These are phyloP conservation scores for Styela plicata DNA, from an alignment of 23 tunicate genomes.

Conservation along the genomic window DNA sequence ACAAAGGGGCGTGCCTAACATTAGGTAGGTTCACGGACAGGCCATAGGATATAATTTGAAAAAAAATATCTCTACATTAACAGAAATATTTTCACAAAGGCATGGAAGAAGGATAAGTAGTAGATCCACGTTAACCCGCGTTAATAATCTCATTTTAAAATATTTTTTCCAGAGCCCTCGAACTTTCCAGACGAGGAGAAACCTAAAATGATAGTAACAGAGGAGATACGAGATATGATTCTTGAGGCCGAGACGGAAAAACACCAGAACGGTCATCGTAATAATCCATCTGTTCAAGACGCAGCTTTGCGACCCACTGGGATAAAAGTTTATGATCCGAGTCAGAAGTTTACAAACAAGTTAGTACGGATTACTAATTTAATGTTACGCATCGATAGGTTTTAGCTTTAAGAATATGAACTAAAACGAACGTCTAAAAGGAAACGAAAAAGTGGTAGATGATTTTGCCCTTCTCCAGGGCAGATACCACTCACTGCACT, in stretches of 20 bases:
- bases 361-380: too few relatives aligned
- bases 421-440: too few relatives aligned
- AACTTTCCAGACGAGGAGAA: neutral
- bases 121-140: too few relatives aligned
- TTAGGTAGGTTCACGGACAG: too few relatives aligned
- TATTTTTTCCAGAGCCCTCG: neutral
- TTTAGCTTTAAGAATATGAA: too few relatives aligned
- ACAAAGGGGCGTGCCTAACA: too few relatives aligned
- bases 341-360: neutral
- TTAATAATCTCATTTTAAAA: too few relatives aligned
- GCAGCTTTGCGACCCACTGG: constrained; percentile 19
- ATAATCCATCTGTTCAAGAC: constrained; percentile 5
- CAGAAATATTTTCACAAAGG: neutral
- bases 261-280: neutral
- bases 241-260: constrained; percentile 15
- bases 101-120: too few relatives aligned
- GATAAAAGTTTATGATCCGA: constrained; percentile 11
- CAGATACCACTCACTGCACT: too few relatives aligned
- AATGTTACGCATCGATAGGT: too few relatives aligned
- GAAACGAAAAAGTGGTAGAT: too few relatives aligned
- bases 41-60: neutral
- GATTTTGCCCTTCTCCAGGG: too few relatives aligned
- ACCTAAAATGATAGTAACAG: neutral
- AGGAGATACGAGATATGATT: constrained; percentile 24
- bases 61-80: neutral